A percentile compares a stretch with the other conserved stretches of the same genome.
Conservation (phyloP, 2,797 vertebrate species). For the Nyctibius grandis region DNA sequence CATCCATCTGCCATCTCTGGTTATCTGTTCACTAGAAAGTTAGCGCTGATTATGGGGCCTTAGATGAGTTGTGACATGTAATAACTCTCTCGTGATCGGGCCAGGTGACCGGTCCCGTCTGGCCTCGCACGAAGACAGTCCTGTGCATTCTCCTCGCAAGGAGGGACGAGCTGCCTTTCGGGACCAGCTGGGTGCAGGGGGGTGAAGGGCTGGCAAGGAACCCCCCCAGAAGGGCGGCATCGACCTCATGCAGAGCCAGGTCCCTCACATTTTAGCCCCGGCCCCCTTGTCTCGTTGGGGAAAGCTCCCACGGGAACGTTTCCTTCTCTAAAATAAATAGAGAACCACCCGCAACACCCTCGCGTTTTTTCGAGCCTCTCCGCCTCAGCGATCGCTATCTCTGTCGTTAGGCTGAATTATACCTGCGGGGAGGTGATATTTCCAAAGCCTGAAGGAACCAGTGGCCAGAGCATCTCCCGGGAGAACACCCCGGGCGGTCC, state of each 20-base stretch:
- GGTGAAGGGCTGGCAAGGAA: neutral
- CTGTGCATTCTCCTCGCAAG: neutral
- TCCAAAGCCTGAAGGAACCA: neutral
- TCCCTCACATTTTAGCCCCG: neutral
- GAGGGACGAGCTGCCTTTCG: neutral
- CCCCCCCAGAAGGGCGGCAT: no score
- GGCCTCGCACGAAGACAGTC: neutral
- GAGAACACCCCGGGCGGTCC: neutral
- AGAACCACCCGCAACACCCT: neutral
- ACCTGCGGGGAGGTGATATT: neutral
- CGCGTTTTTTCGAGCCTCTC: neutral
- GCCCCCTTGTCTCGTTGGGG: no score
- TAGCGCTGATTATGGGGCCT: slow-evolving; percentile 46
- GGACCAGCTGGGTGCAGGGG: neutral
- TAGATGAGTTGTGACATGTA: slow-evolving; percentile 75
- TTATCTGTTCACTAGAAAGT: slow-evolving; percentile 67
- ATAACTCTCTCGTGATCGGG: slow-evolving; percentile 29
- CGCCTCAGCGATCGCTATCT: neutral
- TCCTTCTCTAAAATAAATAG: neutral
- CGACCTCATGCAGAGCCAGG: fast-evolving
- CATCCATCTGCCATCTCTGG: slow-evolving; percentile 75
- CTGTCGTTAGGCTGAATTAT: slow-evolving; percentile 15
- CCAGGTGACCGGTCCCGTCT: neutral
- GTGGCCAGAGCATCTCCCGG: neutral
- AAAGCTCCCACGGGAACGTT: neutral